Evolutionary conservation across 2,888 invertebrate species (phyloP), one percentile per base, ranked within the genome.

Genomic region (Dicyrtoma fusca): DNA sequence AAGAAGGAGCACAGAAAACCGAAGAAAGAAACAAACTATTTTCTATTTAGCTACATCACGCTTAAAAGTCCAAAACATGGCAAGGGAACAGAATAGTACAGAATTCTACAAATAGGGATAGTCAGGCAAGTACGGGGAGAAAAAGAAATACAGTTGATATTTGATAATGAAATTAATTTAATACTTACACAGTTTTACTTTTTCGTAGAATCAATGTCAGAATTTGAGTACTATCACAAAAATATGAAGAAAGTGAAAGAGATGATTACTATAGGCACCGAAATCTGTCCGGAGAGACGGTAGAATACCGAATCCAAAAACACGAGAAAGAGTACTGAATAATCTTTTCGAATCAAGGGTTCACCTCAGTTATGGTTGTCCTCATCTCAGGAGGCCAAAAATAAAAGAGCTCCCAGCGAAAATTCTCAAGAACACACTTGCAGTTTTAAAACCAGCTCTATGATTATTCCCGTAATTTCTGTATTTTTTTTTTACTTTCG

Each of bases 341-440:
- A 71, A 71, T 71, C 63, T 62, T 34, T 25, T 63, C 34, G 71
- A 71, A 71, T 71, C 71, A 71, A 63, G 53, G 63, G 73, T 59
- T 73, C 55, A 63, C 55, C 73, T 42, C 53, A 65, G 74, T 61
- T 55, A 65, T 55, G 49, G 69, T 65, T 65, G 59, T 69, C 65
- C 65, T 72, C 65, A 72, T 65, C 69, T 69, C 61, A n/a, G 14
- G 68, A 59, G 65, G 71, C 74, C 74, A 74, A 74, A 74, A 74
- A 74, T 74, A 74, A 74, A 74, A 72, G 69, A 69, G 71, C 74
- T 74, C 72, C 69, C 69, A 57, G 59, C 19, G 62, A 72, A 71
- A 71, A 57, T 25, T 68, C 44, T 42, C 53, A 53, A 65, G 49
- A 65, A 17, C 47, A 49, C 34, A 34, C 42, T 68, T 42, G 57